These are phyloP conservation scores for Lordiphosa mommai DNA, from an alignment of 1,140 invertebrate genomes.

Conservation along the genomic window DNA sequence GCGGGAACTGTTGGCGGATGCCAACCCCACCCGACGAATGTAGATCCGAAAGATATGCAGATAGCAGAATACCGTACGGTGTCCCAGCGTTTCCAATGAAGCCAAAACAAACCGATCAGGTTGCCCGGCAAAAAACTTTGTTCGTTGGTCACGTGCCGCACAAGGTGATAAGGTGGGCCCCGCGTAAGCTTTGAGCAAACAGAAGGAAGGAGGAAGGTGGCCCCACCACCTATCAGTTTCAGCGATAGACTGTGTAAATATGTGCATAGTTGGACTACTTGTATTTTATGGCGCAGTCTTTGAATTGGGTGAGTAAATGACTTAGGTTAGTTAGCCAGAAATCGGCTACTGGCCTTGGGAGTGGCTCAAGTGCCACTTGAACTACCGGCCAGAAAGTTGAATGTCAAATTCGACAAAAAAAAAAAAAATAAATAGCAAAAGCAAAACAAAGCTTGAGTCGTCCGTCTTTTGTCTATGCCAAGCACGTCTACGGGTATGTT, in stretches of 20 bases:
- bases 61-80: neutral
- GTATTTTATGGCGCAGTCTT: conserved; percentile 32
- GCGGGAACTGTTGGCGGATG: neutral
- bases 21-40: neutral
- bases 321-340: conserved; percentile 38
- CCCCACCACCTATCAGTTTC: conserved; percentile 20
- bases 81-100: conserved; percentile 1
- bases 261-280: neutral
- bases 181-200: conserved; percentile 7
- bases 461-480: conserved; percentile 33
- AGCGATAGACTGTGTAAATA: conserved; percentile 36
- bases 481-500: conserved; percentile 28
- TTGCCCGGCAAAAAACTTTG: neutral
- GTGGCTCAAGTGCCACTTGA: conserved; percentile 29
- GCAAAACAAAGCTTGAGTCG: neutral
- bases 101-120: neutral
- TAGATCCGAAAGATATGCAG: conserved; percentile 2
- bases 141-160: conserved; percentile 34
- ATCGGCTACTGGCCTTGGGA: conserved; percentile 30
- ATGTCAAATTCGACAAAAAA: conserved; percentile 41
- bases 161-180: conserved; percentile 45
- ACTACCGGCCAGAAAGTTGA: conserved; percentile 40
- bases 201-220: neutral
- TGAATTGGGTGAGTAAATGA: conserved; percentile 39
- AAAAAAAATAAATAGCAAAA: neutral